Conservation (phyloP, 2,113 vertebrate species). For the Neoarius graeffei region DNA sequence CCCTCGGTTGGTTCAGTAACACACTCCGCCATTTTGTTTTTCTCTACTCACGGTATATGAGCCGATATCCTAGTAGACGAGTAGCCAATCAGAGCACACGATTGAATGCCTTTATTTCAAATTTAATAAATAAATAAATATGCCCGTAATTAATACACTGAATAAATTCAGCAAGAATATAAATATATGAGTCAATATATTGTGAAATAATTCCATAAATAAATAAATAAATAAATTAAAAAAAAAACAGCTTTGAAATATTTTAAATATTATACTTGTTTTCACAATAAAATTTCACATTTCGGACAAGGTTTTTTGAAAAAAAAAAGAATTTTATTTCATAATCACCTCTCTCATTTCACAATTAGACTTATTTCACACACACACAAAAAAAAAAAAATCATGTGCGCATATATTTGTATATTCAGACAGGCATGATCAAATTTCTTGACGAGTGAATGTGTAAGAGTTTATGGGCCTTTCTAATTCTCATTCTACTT, state of each 20-base stretch:
- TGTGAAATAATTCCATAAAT: not conserved
- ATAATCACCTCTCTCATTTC: not conserved
- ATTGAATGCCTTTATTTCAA: not conserved
- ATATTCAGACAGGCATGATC: too few relatives aligned
- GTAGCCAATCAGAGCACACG: too few relatives aligned
- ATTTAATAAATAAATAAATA: not conserved
- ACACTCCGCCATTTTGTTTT: too few relatives aligned
- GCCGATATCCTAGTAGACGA: too few relatives aligned
- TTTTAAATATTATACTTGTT: not conserved
- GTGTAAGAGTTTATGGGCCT: not conserved
- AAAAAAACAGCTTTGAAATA: not conserved
- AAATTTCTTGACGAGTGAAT: not conserved
- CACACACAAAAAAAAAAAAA: too few relatives aligned
- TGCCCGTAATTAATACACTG: too few relatives aligned
- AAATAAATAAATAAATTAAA: not conserved
- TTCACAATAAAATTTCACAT: not conserved
- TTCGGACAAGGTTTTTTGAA: not conserved
- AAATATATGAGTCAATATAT: not conserved
- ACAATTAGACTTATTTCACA: not conserved
- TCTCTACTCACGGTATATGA: too few relatives aligned
- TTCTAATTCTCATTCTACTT: not conserved
- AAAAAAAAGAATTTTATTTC: not conserved
- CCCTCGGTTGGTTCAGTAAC: too few relatives aligned
- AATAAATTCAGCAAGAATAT: not conserved
- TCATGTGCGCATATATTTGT: too few relatives aligned